Evolutionary conservation across 2,113 vertebrate species (phyloP).

Genomic region (Nerophis lumbriciformis): DNA sequence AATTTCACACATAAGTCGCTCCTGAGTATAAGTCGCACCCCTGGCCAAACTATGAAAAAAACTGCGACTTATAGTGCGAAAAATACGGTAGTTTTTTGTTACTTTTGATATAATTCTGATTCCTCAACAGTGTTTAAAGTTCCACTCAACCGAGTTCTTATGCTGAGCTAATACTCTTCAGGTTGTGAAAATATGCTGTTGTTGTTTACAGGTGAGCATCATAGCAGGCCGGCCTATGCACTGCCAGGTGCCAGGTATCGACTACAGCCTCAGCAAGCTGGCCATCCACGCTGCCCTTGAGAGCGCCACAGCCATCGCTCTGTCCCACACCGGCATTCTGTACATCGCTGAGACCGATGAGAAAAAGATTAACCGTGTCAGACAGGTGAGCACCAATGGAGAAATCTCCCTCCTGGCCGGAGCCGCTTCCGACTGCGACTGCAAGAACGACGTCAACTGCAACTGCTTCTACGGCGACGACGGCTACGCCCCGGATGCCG

Average conservation of each 20-base stretch:
- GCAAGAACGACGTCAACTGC: conserved; percentile 98
- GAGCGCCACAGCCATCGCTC: conserved; percentile 92
- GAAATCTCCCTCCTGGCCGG: conserved; percentile 97
- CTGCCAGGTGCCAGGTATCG: conserved; percentile 96
- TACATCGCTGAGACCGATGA: conserved; percentile 98
- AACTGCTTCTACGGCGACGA: conserved; percentile 97
- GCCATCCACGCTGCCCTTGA: conserved; percentile 96
- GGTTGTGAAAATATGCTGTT: background rate
- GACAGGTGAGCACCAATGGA: conserved; percentile 88
- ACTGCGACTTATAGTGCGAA: no score
- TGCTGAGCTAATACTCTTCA: background rate
- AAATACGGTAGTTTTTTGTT: no score
- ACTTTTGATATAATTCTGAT: no score
- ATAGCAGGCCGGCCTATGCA: conserved; percentile 98
- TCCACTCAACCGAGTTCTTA: no score
- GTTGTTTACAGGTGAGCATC: conserved; percentile 87
- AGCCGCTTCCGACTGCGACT: conserved; percentile 93
- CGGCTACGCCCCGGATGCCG: conserved; percentile 92
- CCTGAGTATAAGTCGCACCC: no score
- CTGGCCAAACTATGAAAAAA: no score
- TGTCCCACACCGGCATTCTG: conserved; percentile 92
- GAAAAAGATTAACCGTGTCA: conserved; percentile 95
- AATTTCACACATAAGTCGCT: no score
- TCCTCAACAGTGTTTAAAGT: no score
- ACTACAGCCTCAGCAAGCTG: conserved; percentile 98